Base-by-base conservation (phyloP, 2,888 invertebrate genomes). In the Augiades crinisus region DNA sequence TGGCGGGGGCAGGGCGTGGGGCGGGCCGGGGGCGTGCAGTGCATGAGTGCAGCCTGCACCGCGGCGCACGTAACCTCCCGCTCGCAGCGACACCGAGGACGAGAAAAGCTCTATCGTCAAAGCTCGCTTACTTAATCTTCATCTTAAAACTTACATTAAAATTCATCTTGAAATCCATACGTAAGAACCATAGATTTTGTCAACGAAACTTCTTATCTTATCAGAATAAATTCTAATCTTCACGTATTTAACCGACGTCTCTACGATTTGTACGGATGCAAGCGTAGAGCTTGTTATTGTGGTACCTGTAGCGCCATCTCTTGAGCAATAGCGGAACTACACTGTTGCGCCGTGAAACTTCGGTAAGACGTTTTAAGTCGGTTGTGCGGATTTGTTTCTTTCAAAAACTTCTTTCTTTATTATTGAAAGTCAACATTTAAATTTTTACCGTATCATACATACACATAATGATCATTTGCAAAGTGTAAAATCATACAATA, bases 21-120 rank as follows among this genome's bases (percentile, higher is more conserved):
- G 84, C 82, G 83, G 80, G 70, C 70, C 70, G 68, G 76, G 81
- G 84, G 84, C 80, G 81, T 77, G 78, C 77, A 67, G 72, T 73
- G 75, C 75, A 77, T 77, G 77, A 67, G 71, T 74, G 75, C 75
- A 77, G 78, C 68, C 70, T 75, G 80, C 75, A 71, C 68, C 66
- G 56, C 53, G 58, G 61, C 64, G 65, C 65, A 62, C 75, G 74
- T 74, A 76, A 75, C 80, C 81, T 76, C 79, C 75, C 73, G 72
- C 63, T 57, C 53, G 41, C 10, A 19, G 37, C 60, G 58, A 40
- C 10, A 19, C 21, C 60, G 58, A 47, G 54, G 55, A 36, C 31
- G 47, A 46, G 46, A 38, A 47, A 47, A 47, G 47, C 47, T 47
- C 36, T 7, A 22, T 45, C 47, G 13, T 22, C 40, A 14, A 22